Evolutionary conservation across 2,113 vertebrate genomes (phyloP).

Genomic region (Mandrillus leucophaeus): DNA sequence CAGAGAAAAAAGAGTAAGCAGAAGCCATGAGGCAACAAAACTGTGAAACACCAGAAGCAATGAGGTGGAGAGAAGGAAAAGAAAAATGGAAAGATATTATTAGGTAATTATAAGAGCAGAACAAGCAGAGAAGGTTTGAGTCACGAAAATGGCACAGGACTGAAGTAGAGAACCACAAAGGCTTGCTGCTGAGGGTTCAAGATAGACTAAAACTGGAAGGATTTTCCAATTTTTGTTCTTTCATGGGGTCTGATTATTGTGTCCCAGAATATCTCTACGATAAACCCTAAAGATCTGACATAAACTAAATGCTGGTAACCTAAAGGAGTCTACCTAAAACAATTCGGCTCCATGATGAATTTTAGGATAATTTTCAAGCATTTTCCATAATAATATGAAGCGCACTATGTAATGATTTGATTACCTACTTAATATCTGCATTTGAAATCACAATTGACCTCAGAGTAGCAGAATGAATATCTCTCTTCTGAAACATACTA

Average conservation of each 20-base stretch:
- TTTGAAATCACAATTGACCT: slow-evolving; percentile 2
- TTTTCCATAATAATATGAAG: slow-evolving; percentile 33
- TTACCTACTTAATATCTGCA: slow-evolving; percentile 25
- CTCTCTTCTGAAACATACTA: slow-evolving; percentile 7
- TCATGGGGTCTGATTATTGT: neutral
- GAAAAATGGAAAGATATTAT: neutral
- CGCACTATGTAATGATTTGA: neutral
- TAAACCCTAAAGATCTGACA: neutral
- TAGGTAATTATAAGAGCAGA: neutral
- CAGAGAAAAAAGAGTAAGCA: neutral
- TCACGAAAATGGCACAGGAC: neutral
- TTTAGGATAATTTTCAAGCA: neutral
- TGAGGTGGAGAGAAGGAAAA: neutral
- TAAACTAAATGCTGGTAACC: neutral
- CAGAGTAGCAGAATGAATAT: neutral
- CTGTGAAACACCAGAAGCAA: neutral
- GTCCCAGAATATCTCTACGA: neutral
- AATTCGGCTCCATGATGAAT: neutral
- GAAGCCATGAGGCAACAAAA: neutral
- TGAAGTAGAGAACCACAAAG: neutral
- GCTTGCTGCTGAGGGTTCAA: neutral
- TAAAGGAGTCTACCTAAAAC: neutral
- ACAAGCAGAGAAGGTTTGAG: neutral
- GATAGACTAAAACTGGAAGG: neutral
- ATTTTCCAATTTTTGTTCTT: neutral